Evolutionary conservation across 2,888 invertebrate genomes (phyloP), one percentile per base, ranked within the genome.

Genomic region (Rhorus exstirpatorius): DNA sequence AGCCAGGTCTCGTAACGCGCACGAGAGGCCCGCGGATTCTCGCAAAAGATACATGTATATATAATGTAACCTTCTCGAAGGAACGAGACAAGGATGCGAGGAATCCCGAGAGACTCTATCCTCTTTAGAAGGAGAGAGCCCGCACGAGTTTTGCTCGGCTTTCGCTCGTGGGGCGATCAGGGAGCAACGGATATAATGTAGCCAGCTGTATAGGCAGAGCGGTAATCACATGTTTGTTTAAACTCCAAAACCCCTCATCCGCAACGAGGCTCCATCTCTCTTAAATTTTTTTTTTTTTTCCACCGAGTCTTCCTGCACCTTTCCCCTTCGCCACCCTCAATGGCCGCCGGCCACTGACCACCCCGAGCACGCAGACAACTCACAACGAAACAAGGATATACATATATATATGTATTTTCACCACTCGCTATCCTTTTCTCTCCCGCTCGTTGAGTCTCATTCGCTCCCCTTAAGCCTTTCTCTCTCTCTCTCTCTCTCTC

Each of bases 221-320:
- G 90, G 92, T 93, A 93, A 93, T 93, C 93, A 92, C 91, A 93
- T 93, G 93, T 93, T 93, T 93, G 93, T 93, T 92, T 93, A 92
- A 93, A 92, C 92, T 92, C 91, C 90, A 89, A 91, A 92, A 92
- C 91, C 92, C 91, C 91, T 92, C 91, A 92, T 92, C 91, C 91
- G 88, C 87, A 87, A 88, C 86, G 85, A 87, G 78, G 79, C 78
- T 78, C 71, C 53, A 55, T 77, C 75, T 70, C 58, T 65, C 81
- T 83, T 46, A 67, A 71, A 41, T 61, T 68, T 65, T 41, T 46
- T 19, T 67, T 63, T 77, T 49, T 61, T 60, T 49, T 46, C 51
- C 51, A 51, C 35, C 21, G 77, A 17, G 19, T 83, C 77, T 76
- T 83, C 38, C 74, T 44, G 76, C 71, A 65, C 76, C 75, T 86